Conservation (phyloP, 64 coral and sea anemone species). For the Astreopora myriophthalma region DNA sequence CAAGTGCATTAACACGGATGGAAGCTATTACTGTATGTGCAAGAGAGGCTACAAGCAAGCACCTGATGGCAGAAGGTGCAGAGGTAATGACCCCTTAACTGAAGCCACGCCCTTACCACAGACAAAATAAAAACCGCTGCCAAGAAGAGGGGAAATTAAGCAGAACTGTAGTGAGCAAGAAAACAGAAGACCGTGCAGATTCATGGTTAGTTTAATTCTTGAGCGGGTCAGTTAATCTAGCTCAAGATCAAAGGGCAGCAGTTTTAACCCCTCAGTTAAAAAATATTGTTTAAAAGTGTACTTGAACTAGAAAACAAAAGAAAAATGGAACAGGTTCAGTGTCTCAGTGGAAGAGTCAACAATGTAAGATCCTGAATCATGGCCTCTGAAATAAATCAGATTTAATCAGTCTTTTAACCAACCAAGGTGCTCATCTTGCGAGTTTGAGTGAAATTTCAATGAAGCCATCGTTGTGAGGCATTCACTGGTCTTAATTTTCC, state of each 20-base stretch:
- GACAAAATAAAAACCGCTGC: background rate
- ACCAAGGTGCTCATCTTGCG: background rate
- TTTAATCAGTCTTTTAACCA: background rate
- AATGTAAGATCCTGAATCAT: background rate
- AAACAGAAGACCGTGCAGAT: background rate
- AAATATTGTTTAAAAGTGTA: too few species aligned
- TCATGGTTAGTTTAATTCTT: background rate
- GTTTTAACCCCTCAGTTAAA: too few species aligned
- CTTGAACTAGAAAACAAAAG: background rate
- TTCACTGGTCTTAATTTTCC: too few species aligned
- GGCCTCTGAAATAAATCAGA: background rate
- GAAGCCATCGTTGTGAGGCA: too few species aligned
- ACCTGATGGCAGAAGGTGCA: slow-evolving; percentile 73
- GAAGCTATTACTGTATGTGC: slow-evolving; percentile 89
- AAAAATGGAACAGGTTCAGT: background rate
- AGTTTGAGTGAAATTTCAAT: background rate
- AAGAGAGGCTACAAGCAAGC: slow-evolving; percentile 76
- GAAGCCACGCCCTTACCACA: background rate
- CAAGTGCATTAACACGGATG: slow-evolving; percentile 89
- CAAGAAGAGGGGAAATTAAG: background rate
- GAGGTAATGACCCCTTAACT: slow-evolving; percentile 64
- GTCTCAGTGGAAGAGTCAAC: background rate
- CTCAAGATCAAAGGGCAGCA: too few species aligned
- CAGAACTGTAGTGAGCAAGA: background rate
- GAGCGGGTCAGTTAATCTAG: background rate